Percentiles rank a stretch among this genome's conserved stretches.
These are phyloP conservation scores for Lithophane semibrunnea DNA, from an alignment of 2,888 invertebrate genomes.

Conservation along the genomic window DNA sequence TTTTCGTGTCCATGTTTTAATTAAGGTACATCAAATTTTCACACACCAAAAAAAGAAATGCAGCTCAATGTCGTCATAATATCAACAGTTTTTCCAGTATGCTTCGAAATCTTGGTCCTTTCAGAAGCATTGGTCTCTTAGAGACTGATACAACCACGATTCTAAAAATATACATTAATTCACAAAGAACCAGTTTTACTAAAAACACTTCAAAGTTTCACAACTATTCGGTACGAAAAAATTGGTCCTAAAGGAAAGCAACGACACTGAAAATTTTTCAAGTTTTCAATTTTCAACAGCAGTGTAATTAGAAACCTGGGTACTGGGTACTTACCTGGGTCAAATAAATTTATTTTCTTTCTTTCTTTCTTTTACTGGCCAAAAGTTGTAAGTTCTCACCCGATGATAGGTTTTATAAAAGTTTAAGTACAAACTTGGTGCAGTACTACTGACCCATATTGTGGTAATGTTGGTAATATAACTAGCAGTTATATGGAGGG, in stretches of 20 bases:
- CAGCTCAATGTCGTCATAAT: not conserved
- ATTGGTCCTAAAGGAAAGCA: conserved; percentile 2
- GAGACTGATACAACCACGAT: not conserved
- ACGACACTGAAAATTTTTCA: conserved; percentile 1
- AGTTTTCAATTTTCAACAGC: conserved; percentile 40
- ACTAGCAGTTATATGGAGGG: conserved; percentile 28
- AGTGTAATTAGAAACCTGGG: conserved; percentile 57
- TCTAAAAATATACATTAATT: not conserved
- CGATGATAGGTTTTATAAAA: conserved; percentile 65
- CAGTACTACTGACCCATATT: conserved; percentile 69
- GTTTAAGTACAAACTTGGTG: conserved; percentile 59
- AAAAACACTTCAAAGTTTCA: not conserved
- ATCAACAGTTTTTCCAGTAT: not conserved
- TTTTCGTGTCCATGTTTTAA: not conserved
- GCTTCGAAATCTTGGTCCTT: not conserved
- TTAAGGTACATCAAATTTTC: not conserved
- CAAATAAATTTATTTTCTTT: no score
- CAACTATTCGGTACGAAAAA: not conserved
- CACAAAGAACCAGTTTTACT: not conserved
- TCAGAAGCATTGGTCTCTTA: not conserved
- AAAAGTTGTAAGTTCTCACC: conserved; percentile 55
- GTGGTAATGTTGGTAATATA: conserved; percentile 49
- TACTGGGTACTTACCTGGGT: no score
- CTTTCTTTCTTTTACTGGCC: no score
- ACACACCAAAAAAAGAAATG: not conserved